A percentile compares a stretch with the other conserved stretches of the same genome.
phyloP scores from a whole-genome alignment of 2,113 vertebrate genomes.

The Tragelaphus imberbis region DNA sequence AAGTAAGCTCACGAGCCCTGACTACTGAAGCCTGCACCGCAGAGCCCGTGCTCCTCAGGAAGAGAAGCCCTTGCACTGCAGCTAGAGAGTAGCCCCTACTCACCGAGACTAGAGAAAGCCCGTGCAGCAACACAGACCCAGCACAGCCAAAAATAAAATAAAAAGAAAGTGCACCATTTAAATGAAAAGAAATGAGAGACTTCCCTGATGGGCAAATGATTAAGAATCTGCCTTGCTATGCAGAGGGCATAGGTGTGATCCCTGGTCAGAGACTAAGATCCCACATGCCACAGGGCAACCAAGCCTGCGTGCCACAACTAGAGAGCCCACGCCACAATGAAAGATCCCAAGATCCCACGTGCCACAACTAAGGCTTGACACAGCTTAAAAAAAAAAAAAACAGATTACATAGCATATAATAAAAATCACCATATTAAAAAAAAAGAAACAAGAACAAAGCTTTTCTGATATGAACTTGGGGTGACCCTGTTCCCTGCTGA shows the following conservation, averaged over 20 bases:
- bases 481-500: not conserved
- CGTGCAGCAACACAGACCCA: not conserved
- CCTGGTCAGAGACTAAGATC: not conserved
- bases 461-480: not conserved
- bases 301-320: not conserved
- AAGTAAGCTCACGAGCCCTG: fast-evolving
- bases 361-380: not conserved
- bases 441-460: not conserved
- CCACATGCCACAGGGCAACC: not conserved
- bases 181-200: not conserved
- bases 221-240: not conserved
- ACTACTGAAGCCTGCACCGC: not conserved
- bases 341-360: not conserved
- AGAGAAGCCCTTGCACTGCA: not conserved
- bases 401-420: not conserved
- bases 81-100: not conserved
- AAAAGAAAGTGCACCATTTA: not conserved
- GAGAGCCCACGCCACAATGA: not conserved
- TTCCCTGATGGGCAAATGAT: not conserved
- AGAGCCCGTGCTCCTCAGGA: not conserved
- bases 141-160: not conserved
- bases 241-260: not conserved
- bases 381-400: not conserved
- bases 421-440: not conserved
- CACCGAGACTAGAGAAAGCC: not conserved